Base-by-base conservation (phyloP, 53 echinoderm and acorn worm genomes). In the Antedon mediterranea region DNA sequence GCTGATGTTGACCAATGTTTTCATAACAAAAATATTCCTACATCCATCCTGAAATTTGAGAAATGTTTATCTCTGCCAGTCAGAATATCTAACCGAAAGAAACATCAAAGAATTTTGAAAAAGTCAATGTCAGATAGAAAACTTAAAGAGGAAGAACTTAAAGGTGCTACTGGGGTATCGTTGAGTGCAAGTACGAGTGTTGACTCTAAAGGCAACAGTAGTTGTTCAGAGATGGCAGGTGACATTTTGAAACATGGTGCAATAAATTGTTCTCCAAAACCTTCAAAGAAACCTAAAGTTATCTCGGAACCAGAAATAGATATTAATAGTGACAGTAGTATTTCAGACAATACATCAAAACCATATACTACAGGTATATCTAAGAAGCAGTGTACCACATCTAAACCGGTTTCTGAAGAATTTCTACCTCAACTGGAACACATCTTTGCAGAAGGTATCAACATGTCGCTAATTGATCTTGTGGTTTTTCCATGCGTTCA, bases 401-500 rank as follows among this genome's bases (percentile, higher is more conserved):
- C 57, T 18, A 26, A 57, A 57, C 57, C 2, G 23, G 23, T 26
- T 57, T 27, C 75, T 26, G 9, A 34, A 29, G 32, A 71, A 0
- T 29, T 33, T 32, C 76, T 75, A n/a, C 83, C 91, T 3, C 30
- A 34, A 37, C 79, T 85, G 0, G 72, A 82, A 11, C 91, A 78
- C 33, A 71, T 76, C 3, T 97, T 92, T 82, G 81, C 82, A 5
- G 84, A 86, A 30, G 92, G 92, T 3, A 79, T 79, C 13, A 79
- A 83, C 57, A 78, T 92, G 70, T 89, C 97, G 37, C 76, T 97
- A 0, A 43, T 83, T 43, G 97, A 97, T 77, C 74, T 97, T 73
- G 88, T 89, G 29, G 76, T 97, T 32, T 92, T 97, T 78, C 72
- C 80, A n/a, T 81, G 79, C n/a, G 71, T 92, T 30, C 90, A 97